A percentile compares a stretch with the other conserved stretches of the same genome.
Evolutionary conservation across 2,888 invertebrate species (phyloP).

Genomic region (Idaea aversata): DNA sequence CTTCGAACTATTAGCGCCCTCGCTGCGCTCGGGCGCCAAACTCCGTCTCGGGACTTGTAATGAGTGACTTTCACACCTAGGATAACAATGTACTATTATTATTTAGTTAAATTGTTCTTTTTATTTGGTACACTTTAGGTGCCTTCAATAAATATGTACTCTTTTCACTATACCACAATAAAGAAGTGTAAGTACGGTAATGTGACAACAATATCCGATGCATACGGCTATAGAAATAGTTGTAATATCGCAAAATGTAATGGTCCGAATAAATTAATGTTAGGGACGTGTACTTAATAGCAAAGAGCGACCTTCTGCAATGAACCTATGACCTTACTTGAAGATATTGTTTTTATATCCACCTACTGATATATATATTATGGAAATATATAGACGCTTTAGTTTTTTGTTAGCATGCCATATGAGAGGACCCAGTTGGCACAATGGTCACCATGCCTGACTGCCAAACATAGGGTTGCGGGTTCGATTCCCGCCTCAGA

Average conservation of each 20-base stretch:
- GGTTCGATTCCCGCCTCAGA: too few species aligned
- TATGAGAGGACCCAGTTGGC: neutral
- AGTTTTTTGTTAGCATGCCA: neutral
- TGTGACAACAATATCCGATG: slow-evolving; percentile 14
- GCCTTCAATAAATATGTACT: too few species aligned
- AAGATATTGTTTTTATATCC: neutral
- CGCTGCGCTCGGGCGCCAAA: too few species aligned
- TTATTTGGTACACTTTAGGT: too few species aligned
- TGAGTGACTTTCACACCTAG: too few species aligned
- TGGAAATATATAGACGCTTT: neutral
- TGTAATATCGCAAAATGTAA: slow-evolving; percentile 36
- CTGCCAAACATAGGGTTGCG: too few species aligned
- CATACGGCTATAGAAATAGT: slow-evolving; percentile 23
- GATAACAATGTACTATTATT: too few species aligned
- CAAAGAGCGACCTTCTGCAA: slow-evolving; percentile 13
- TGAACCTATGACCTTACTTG: neutral
- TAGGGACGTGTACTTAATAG: slow-evolving; percentile 32
- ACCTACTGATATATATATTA: neutral
- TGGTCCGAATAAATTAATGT: slow-evolving; percentile 37
- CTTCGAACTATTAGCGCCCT: too few species aligned
- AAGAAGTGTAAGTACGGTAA: slow-evolving; percentile 3
- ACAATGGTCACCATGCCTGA: too few species aligned
- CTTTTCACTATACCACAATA: too few species aligned
- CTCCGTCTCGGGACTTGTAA: too few species aligned
- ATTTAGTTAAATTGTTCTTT: too few species aligned